Evolutionary conservation across 1,140 invertebrate genomes (phyloP).

Genomic region (Drosophila asahinai): DNA sequence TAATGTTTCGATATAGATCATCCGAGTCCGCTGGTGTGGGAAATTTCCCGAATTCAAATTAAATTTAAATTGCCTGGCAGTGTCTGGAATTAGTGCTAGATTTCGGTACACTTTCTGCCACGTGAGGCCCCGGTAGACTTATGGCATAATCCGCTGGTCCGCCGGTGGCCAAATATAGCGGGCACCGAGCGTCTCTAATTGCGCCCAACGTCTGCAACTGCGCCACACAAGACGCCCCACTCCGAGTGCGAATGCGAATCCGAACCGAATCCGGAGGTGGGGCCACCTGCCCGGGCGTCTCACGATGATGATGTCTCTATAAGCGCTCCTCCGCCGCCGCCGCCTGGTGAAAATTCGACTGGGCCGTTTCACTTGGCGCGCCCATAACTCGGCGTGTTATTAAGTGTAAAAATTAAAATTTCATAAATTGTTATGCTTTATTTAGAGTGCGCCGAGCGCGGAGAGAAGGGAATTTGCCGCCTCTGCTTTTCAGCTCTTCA

Average conservation of each 20-base stretch:
- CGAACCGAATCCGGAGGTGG: conserved; percentile 4
- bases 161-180: conserved; percentile 49
- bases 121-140: conserved; percentile 3
- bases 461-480: conserved; percentile 11
- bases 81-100: background rate
- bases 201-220: conserved; percentile 53
- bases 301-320: conserved; percentile 76
- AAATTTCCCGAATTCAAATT: background rate
- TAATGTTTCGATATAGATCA: background rate
- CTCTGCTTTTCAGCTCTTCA: conserved; percentile 47
- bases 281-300: conserved; percentile 69
- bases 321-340: background rate
- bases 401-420: conserved; percentile 83
- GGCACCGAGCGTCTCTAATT: conserved; percentile 62
- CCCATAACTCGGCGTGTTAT: conserved; percentile 77
- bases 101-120: background rate
- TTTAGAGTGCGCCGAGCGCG: conserved; percentile 65
- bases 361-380: conserved; percentile 57
- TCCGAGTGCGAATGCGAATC: conserved; percentile 1
- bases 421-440: conserved; percentile 81
- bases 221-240: conserved; percentile 69
- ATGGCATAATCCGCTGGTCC: conserved; percentile 31
- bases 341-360: conserved; percentile 18
- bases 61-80: background rate
- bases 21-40: background rate